These are phyloP conservation scores for Balearica regulorum DNA, from an alignment of 2,797 vertebrate genomes.

Conservation along the genomic window DNA sequence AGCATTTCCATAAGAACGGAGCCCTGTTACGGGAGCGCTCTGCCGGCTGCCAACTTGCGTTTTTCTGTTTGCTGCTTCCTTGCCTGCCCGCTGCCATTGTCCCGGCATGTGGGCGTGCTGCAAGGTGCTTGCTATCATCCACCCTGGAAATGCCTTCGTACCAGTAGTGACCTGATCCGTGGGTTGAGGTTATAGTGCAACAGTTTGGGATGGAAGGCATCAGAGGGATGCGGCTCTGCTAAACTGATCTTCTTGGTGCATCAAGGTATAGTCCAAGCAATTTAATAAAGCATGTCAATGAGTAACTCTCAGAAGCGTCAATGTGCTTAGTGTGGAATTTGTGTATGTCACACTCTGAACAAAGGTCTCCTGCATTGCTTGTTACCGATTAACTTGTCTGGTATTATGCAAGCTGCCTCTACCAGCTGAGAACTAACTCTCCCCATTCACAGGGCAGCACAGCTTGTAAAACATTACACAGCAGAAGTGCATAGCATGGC, in stretches of 20 bases:
- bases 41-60: background rate
- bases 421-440: conserved; percentile 19
- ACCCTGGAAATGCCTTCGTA: background rate
- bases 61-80: background rate
- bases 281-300: conserved; percentile 64
- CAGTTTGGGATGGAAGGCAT: background rate
- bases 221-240: background rate
- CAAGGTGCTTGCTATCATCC: background rate
- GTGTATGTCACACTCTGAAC: conserved; percentile 42
- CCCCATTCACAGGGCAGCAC: conserved; percentile 7
- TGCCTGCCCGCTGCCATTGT: background rate
- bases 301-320: conserved; percentile 53
- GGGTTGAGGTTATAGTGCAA: background rate
- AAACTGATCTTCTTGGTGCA: background rate
- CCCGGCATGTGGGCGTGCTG: background rate
- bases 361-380: conserved; percentile 67
- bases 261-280: background rate
- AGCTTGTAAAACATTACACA: conserved; percentile 42
- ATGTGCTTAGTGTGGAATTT: conserved; percentile 53
- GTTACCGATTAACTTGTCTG: conserved; percentile 70
- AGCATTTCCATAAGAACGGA: background rate
- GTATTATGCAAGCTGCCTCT: conserved; percentile 27
- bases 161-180: background rate
- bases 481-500: conserved; percentile 18
- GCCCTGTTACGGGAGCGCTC: background rate